A percentile compares a stretch with the other conserved stretches of the same genome.
Conservation (phyloP, 1,140 invertebrate species). For the Vanessa tameamea region DNA sequence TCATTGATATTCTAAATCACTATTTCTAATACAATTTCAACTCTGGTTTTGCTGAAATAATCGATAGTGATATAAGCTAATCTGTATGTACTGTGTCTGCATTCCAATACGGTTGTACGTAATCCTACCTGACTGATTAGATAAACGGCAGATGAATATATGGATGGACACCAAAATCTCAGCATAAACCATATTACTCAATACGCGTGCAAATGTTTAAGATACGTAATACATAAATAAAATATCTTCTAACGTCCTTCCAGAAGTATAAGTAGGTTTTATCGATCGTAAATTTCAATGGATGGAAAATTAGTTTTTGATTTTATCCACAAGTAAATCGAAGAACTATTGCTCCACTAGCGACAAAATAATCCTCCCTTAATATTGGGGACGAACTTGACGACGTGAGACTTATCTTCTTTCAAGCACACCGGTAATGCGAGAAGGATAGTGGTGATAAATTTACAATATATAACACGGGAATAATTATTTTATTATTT, state of each 20-base stretch:
- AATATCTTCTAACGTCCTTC: neutral
- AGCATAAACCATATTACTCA: neutral
- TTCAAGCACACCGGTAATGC: conserved; percentile 6
- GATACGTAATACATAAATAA: neutral
- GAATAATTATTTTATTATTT: neutral
- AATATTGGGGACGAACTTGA: conserved; percentile 10
- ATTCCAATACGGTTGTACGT: too few species aligned
- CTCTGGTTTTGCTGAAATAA: too few species aligned
- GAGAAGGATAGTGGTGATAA: conserved; percentile 17
- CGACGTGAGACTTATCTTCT: conserved; percentile 20
- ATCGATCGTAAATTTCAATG: neutral
- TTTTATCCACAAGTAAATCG: neutral
- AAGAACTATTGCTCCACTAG: neutral
- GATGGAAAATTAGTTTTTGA: neutral
- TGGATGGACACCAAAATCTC: neutral
- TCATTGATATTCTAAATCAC: too few species aligned
- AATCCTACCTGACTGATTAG: too few species aligned
- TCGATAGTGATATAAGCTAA: too few species aligned
- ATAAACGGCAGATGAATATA: neutral
- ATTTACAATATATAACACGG: conserved; percentile 6
- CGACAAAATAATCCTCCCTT: conserved; percentile 10
- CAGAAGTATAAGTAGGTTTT: neutral
- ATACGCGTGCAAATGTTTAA: neutral
- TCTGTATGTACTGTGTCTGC: too few species aligned
- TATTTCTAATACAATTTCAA: too few species aligned